These are phyloP conservation scores for Chaetodon trifascialis DNA, from an alignment of 2,113 vertebrate species.

Conservation along the genomic window DNA sequence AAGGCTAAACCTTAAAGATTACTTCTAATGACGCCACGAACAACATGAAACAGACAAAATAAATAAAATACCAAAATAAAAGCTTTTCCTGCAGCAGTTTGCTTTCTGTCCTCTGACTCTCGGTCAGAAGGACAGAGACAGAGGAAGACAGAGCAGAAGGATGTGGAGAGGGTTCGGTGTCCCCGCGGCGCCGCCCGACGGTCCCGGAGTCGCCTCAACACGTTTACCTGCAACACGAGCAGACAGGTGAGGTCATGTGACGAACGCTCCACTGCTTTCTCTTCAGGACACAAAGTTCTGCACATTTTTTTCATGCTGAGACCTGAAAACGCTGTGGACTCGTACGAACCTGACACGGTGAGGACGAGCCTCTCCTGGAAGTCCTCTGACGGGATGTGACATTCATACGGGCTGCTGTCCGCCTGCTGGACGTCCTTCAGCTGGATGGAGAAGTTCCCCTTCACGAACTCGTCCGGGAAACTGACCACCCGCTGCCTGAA, in stretches of 20 bases:
- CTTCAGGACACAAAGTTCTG: no score
- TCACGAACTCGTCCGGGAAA: fast-evolving
- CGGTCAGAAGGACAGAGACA: no score
- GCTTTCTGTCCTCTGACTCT: no score
- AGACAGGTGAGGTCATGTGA: no score
- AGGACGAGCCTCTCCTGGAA: fast-evolving
- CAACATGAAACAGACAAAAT: no score
- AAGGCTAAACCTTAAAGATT: no score
- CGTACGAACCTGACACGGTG: not conserved
- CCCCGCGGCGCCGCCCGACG: not conserved
- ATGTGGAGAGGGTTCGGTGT: not conserved
- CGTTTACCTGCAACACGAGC: not conserved
- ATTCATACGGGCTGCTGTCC: not conserved
- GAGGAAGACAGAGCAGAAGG: not conserved
- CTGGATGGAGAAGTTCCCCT: constrained; percentile 14
- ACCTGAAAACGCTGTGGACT: no score
- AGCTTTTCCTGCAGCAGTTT: no score
- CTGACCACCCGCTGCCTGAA: not conserved
- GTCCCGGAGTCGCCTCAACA: not conserved
- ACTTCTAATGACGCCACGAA: no score
- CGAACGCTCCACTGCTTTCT: no score
- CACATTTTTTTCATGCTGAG: no score
- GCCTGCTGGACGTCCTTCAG: not conserved
- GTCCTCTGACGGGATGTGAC: fast-evolving
- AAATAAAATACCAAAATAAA: no score